phyloP scores from a whole-genome alignment of 2,113 vertebrate species.

The Erythrolamprus reginae region DNA sequence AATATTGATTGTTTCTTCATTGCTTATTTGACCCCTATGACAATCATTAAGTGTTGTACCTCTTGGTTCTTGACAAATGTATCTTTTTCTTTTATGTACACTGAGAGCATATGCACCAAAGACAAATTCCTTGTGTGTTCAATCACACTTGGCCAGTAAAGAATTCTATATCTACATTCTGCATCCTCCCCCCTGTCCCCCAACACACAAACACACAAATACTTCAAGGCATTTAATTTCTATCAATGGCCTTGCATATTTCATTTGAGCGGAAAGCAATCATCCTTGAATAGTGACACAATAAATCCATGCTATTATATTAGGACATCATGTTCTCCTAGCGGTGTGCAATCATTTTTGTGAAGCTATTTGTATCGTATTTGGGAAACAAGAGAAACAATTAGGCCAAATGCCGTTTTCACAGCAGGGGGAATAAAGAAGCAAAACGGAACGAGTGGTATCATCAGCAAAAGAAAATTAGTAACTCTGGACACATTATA shows the following conservation, averaged over 20 bases:
- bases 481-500: constrained; percentile 11
- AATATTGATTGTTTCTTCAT: too few relatives aligned
- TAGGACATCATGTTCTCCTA: constrained; percentile 10
- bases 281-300: background rate
- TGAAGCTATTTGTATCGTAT: background rate
- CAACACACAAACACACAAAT: background rate
- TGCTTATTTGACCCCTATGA: too few relatives aligned
- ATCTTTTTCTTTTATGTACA: too few relatives aligned
- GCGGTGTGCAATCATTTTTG: constrained; percentile 5
- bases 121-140: too few relatives aligned
- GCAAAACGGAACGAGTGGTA: constrained; percentile 15
- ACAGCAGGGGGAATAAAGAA: constrained; percentile 4
- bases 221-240: background rate
- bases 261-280: background rate
- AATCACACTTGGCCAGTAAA: too few relatives aligned
- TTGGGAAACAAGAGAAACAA: constrained; percentile 23
- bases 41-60: too few relatives aligned
- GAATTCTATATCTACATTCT: too few relatives aligned
- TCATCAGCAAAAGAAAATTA: constrained; percentile 14
- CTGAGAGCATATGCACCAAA: too few relatives aligned
- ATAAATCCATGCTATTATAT: constrained; percentile 15
- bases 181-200: too few relatives aligned
- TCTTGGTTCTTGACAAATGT: too few relatives aligned
- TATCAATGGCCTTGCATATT: background rate
- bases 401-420: constrained; percentile 23